These are phyloP conservation scores for Hyla sarda DNA, from an alignment of 2,113 vertebrate species.

Conservation along the genomic window DNA sequence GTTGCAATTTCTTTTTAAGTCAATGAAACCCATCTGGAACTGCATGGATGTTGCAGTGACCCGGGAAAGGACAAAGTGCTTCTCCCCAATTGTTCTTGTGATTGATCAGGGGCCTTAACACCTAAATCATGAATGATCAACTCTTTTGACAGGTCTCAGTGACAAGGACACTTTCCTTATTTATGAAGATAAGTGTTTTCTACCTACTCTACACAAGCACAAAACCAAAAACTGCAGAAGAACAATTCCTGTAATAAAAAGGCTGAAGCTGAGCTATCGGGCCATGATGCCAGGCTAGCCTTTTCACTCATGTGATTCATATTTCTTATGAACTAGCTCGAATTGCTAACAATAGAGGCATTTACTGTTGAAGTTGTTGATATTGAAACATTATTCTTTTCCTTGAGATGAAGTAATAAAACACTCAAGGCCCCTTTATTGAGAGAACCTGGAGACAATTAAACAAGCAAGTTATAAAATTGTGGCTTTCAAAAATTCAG, in stretches of 20 bases:
- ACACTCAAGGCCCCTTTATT: conserved; percentile 37
- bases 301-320: neutral
- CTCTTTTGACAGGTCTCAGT: too few species aligned
- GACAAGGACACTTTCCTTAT: too few species aligned
- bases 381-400: conserved; percentile 22
- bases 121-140: too few species aligned
- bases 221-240: neutral
- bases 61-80: too few species aligned
- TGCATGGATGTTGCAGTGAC: too few species aligned
- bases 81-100: too few species aligned
- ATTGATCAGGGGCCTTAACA: too few species aligned
- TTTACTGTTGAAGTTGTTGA: neutral
- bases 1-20: too few species aligned
- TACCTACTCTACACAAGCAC: neutral
- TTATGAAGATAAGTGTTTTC: too few species aligned
- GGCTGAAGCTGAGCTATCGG: neutral
- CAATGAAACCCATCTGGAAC: too few species aligned
- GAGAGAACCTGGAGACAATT: conserved; percentile 46
- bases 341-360: conserved; percentile 27
- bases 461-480: conserved; percentile 31
- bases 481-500: conserved; percentile 22
- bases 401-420: conserved; percentile 31
- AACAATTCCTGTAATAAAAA: neutral
- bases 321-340: neutral
- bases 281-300: neutral